Base-by-base conservation (phyloP, 2,888 invertebrate genomes). In the Cataglyphis livida region DNA sequence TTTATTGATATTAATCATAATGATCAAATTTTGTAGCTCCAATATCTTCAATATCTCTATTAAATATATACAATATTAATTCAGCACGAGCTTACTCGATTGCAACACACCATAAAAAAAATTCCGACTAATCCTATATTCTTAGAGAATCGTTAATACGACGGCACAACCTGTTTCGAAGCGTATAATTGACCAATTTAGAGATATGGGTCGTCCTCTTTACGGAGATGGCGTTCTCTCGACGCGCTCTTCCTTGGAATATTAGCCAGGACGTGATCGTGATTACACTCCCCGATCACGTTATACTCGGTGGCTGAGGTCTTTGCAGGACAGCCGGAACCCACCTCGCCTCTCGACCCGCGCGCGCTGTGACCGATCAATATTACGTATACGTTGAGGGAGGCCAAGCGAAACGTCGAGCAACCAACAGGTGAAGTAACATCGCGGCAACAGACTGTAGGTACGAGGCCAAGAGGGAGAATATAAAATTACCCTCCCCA, bases 361-460 rank as follows among this genome's bases (percentile, higher is more conserved):
- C 59, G 81, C 68, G 64, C 51, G 44, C 41, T 51, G 62, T n/a
- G 48, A 75, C 32, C 88, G 90, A 89, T 89, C 89, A 90, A 89
- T 90, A 89, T 90, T 79, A 81, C 87, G 81, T 76, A 68, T 38
- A 87, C 73, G 62, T 62, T 57, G 79, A 75, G 75, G 71, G 76
- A 82, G 83, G 54, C 85, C 84, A 59, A 68, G 83, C 74, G 83
- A 79, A 78, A 78, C 75, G 73, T 71, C 83, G 81, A 48, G 59
- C 79, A 87, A 85, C 90, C 90, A 90, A 90, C 90, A 90, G 90
- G 90, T 90, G 90, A 90, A 88, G 90, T 83, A 85, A 87, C 82
- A 78, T 78, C 85, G 84, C 75, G 84, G 86, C 85, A 48, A 48
- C 48, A 78, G 81, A 83, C 87, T 48, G 71, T 25, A 64, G 73